Conservation (phyloP, 2,888 invertebrate species). For the Lacanobia oleracea region DNA sequence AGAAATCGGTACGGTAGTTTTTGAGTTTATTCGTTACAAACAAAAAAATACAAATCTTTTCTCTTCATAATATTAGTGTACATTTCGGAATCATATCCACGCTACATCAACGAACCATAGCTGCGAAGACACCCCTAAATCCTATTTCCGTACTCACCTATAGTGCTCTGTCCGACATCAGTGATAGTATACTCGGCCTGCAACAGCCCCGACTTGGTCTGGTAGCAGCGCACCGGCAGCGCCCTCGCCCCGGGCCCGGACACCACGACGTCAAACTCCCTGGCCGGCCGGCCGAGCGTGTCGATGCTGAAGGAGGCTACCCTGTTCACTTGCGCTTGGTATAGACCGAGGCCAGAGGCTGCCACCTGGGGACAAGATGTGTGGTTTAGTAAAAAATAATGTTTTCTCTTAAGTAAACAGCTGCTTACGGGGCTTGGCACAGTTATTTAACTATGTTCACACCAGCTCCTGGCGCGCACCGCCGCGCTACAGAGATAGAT, state of each 20-base stretch:
- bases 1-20: no score
- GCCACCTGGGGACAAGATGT: constrained; percentile 86
- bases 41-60: no score
- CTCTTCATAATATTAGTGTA: no score
- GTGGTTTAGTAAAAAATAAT: not conserved
- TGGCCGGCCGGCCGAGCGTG: constrained; percentile 95
- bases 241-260: constrained; percentile 95
- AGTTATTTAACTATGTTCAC: no score
- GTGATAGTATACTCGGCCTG: constrained; percentile 98
- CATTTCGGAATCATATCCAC: not conserved
- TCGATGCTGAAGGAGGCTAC: constrained; percentile 97
- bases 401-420: no score
- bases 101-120: not conserved
- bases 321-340: constrained; percentile 95
- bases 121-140: not conserved
- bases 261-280: constrained; percentile 97
- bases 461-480: no score
- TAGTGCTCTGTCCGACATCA: constrained; percentile 93
- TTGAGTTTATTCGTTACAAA: no score
- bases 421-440: no score
- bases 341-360: constrained; percentile 95
- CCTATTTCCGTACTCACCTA: constrained; percentile 84
- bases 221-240: constrained; percentile 97
- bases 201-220: constrained; percentile 98
- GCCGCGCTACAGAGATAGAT: no score